These are phyloP conservation scores for Aegithalos caudatus DNA, from an alignment of 2,113 vertebrate genomes.

Conservation along the genomic window DNA sequence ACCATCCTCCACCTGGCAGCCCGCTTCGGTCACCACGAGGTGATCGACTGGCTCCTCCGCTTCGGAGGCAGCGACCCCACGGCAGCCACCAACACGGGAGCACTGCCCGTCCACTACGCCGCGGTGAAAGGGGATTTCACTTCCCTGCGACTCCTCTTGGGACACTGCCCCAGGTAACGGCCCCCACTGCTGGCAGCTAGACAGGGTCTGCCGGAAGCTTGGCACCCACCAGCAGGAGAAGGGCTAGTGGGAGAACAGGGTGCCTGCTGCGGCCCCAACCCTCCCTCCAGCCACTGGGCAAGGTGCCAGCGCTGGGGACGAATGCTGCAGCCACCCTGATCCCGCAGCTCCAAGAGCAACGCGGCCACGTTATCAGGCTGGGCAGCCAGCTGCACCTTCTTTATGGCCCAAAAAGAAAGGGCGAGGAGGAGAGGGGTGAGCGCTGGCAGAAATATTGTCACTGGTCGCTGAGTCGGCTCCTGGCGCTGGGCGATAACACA, in stretches of 20 bases:
- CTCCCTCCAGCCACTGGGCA: not conserved
- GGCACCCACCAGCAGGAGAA: not conserved
- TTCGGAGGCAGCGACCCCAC: slow-evolving; percentile 83
- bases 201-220: not conserved
- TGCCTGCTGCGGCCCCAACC: not conserved
- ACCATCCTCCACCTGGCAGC: slow-evolving; percentile 93
- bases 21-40: slow-evolving; percentile 91
- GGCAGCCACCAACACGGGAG: slow-evolving; percentile 85
- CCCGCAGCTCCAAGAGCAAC: not conserved
- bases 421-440: not conserved
- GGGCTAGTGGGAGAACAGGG: not conserved
- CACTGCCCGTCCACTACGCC: slow-evolving; percentile 91
- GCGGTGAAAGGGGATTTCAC: slow-evolving; percentile 96
- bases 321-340: not conserved
- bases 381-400: not conserved
- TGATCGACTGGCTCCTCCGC: slow-evolving; percentile 90
- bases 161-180: slow-evolving; percentile 88
- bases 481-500: slow-evolving; percentile 68
- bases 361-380: not conserved
- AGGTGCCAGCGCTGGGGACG: not conserved
- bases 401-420: slow-evolving; percentile 32
- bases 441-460: slow-evolving; percentile 41
- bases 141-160: slow-evolving; percentile 86
- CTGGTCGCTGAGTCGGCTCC: not conserved
- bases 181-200: not conserved